Conservation (phyloP, 2,113 vertebrate genomes). For the Psilopsiagon aymara region DNA sequence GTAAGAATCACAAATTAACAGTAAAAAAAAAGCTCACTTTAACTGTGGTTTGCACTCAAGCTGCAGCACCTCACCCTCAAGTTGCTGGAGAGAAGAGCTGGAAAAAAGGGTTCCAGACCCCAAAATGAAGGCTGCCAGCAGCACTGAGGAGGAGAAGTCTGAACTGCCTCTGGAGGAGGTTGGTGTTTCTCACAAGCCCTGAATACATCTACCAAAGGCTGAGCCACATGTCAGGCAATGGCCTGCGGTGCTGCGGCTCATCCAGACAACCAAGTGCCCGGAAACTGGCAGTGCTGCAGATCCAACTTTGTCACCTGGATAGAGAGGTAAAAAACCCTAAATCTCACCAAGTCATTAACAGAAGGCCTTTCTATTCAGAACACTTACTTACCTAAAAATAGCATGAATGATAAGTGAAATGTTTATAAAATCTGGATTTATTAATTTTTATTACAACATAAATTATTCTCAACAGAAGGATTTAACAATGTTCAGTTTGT, state of each 20-base stretch:
- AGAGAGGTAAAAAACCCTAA: not conserved
- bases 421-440: not conserved
- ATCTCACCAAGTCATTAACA: not conserved
- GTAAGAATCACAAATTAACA: not conserved
- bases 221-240: not conserved
- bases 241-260: rapidly evolving
- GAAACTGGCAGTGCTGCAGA: not conserved
- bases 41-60: not conserved
- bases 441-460: not conserved
- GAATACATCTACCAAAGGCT: not conserved
- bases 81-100: not conserved
- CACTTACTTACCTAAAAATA: not conserved
- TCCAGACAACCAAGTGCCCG: not conserved
- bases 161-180: not conserved
- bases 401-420: not conserved
- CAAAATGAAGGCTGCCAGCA: not conserved
- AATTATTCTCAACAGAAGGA: not conserved
- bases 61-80: not conserved
- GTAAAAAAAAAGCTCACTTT: not conserved
- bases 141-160: not conserved
- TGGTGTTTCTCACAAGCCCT: not conserved
- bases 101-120: not conserved
- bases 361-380: not conserved
- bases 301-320: not conserved
- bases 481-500: not conserved